Evolutionary conservation across 2,888 invertebrate genomes (phyloP).

Genomic region (Phengaris alcon): DNA sequence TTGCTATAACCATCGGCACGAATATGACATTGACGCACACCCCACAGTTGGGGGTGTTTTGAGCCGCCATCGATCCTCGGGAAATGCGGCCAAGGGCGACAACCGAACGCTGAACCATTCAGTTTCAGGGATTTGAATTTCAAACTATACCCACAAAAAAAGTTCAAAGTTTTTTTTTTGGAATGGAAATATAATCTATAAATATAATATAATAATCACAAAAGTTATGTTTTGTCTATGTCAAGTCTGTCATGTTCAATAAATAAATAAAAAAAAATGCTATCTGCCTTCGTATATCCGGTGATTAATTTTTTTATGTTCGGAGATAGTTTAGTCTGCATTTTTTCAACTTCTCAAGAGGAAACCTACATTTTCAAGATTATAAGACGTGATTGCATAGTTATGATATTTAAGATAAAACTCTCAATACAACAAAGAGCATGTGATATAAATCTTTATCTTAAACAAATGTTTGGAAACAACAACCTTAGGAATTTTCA

Average conservation of each 20-base stretch:
- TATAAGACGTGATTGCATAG: no score
- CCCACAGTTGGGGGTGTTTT: slow-evolving; percentile 55
- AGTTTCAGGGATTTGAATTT: slow-evolving; percentile 14
- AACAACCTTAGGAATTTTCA: slow-evolving; percentile 57
- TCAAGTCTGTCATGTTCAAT: no score
- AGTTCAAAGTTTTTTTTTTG: neutral
- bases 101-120: neutral
- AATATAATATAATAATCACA: no score
- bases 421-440: neutral
- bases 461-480: slow-evolving; percentile 36
- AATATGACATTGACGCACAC: slow-evolving; percentile 74
- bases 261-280: neutral
- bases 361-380: neutral
- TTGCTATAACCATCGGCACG: slow-evolving; percentile 58
- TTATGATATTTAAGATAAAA: neutral
- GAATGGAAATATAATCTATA: no score
- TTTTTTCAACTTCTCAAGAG: neutral
- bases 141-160: neutral
- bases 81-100: slow-evolving; percentile 62
- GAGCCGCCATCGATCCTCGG: slow-evolving; percentile 74
- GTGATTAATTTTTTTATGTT: no score
- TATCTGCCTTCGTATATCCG: no score
- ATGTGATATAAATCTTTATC: slow-evolving; percentile 26
- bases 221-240: no score
- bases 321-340: no score